These are phyloP conservation scores for Esox lucius DNA, from an alignment of 2,797 vertebrate genomes.

Conservation along the genomic window DNA sequence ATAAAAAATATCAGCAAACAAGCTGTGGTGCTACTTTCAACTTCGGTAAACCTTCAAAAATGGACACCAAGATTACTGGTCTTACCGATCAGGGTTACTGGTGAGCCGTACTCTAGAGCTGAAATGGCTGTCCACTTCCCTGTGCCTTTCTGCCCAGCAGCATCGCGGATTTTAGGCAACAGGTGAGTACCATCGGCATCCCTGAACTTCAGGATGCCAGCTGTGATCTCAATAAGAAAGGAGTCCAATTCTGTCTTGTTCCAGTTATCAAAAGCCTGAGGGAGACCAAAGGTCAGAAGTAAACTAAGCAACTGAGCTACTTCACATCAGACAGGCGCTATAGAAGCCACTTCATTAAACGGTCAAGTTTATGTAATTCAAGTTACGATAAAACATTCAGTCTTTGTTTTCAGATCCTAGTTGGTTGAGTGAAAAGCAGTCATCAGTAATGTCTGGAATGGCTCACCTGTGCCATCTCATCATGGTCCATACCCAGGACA, in stretches of 20 bases:
- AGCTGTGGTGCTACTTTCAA: not conserved
- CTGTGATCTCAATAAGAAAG: constrained; percentile 97
- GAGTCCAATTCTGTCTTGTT: constrained; percentile 97
- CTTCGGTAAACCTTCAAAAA: not conserved
- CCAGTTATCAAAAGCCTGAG: constrained; percentile 88
- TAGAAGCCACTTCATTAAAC: not conserved
- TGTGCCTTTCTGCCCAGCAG: constrained; percentile 96
- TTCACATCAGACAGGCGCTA: not conserved
- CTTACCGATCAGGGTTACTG: constrained; percentile 95
- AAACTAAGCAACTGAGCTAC: not conserved
- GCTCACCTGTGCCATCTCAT: constrained; percentile 90
- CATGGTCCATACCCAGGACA: constrained; percentile 84
- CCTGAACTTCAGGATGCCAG: constrained; percentile 88
- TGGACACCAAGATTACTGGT: constrained; percentile 5
- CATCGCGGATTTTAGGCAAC: constrained; percentile 93
- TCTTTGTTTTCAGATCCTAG: not conserved
- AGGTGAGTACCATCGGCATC: constrained; percentile 83
- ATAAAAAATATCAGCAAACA: not conserved
- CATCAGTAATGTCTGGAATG: not conserved
- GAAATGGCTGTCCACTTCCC: constrained; percentile 98
- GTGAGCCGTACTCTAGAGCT: constrained; percentile 91
- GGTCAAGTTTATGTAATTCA: not conserved
- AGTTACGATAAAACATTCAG: not conserved
- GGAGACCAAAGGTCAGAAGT: not conserved
- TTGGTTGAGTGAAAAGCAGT: not conserved